Evolutionary conservation across 2,888 invertebrate genomes (phyloP), one percentile per base, ranked within the genome.

Genomic region (Pseudolycoriella hygida): DNA sequence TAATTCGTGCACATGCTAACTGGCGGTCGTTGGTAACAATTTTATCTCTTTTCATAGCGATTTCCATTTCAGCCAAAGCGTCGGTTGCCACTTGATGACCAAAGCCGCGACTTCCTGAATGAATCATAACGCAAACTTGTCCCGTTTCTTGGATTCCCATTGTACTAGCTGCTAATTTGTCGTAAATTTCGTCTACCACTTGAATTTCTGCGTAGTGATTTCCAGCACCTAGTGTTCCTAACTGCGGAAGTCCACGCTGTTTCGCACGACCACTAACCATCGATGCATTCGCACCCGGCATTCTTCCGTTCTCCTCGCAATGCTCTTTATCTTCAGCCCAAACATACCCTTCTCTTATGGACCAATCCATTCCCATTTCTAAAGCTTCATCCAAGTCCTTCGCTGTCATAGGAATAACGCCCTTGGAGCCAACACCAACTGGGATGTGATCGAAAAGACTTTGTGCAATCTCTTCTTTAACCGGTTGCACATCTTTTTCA

Each of bases 291-390:
- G 97, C 97, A 68, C 90, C 93, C 43, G 98, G 68, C 98, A 99
- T 98, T 52, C 98, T 74, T 0, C 98, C 98, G 69, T 97, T 96
- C 61, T 98, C 98, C 64, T 99, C 98, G 68, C 98, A 99, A 63
- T 98, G 98, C 59, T 98, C 98, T 62, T 98, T 98, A 60, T 98
- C 98, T 67, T 98, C 98, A 1, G 97, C 96, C 98, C 98, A 98
- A 17, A 90, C 86, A 64, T 98, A 98, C 1, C 93, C 89, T 71
- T 98, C 97, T 50, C 98, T 70, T 1, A 99, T 69, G 4, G 96
- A 97, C 98, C 98, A 99, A 63, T 99, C 98, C 92, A 99, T 94
- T 4, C 98, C 98, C 98, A 98, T 98, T 72, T 99, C 98, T 25
- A 99, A 67, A 3, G 96, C 94, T 67, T 97, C 96, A 61, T 97